Conservation (phyloP, 1,140 invertebrate genomes). For the Brachystomella parvula region DNA sequence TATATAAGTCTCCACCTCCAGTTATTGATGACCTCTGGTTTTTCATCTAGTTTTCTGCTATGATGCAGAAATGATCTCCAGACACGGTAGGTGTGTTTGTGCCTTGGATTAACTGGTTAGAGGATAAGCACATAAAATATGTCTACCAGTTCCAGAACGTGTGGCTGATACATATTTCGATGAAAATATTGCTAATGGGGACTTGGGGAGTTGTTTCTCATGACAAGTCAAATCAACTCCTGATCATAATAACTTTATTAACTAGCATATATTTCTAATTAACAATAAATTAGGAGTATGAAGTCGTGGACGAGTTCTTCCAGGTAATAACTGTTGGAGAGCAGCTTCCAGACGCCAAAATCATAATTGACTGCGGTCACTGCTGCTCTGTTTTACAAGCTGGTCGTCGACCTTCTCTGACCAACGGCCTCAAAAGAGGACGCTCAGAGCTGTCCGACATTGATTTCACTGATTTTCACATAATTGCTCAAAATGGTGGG, state of each 20-base stretch:
- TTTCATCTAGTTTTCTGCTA: neutral
- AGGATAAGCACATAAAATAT: neutral
- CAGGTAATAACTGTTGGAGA: no score
- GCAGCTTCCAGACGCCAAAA: no score
- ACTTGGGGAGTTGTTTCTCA: neutral
- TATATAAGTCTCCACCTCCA: neutral
- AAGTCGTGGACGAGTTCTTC: neutral
- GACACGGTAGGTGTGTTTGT: neutral
- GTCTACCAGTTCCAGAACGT: neutral
- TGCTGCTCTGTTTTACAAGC: no score
- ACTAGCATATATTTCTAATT: neutral
- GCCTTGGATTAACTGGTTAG: neutral
- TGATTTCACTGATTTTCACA: no score
- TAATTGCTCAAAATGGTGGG: no score
- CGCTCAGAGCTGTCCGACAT: no score
- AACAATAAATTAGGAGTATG: neutral
- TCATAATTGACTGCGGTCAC: no score
- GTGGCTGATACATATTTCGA: neutral
- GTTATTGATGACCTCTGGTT: neutral
- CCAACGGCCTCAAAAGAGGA: no score
- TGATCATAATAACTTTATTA: constrained; percentile 8
- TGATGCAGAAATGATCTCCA: neutral
- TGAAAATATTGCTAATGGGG: constrained; percentile 2
- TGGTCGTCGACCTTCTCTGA: no score
- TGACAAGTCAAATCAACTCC: neutral